Conservation (phyloP, 2,797 vertebrate genomes). For the Sebastes taczanowskii region DNA sequence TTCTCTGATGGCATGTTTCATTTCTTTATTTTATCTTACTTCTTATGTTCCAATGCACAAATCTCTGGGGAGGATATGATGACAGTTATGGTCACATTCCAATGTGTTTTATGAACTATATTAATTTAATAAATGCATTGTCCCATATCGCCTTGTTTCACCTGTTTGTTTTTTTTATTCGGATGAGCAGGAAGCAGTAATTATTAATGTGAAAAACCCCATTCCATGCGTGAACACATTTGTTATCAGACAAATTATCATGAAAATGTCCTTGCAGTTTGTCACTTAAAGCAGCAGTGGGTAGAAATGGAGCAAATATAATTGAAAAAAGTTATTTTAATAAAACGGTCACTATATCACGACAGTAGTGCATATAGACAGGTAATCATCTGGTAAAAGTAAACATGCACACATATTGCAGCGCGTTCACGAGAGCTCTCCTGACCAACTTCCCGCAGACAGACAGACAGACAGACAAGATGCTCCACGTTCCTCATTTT, state of each 20-base stretch:
- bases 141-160: background rate
- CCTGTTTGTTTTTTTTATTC: background rate
- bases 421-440: constrained; percentile 61
- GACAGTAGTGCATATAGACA: too few relatives aligned
- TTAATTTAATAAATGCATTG: constrained; percentile 38
- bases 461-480: background rate
- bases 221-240: background rate
- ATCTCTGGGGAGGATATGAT: background rate
- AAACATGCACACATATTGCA: constrained; percentile 44
- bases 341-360: too few relatives aligned
- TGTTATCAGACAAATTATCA: too few relatives aligned
- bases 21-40: background rate
- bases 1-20: background rate
- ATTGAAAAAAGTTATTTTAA: too few relatives aligned
- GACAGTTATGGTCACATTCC: background rate
- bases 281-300: too few relatives aligned
- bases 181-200: too few relatives aligned
- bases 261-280: too few relatives aligned
- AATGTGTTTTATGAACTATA: constrained; percentile 14
- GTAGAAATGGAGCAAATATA: too few relatives aligned
- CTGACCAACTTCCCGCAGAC: constrained; percentile 47
- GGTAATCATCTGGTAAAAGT: constrained; percentile 16
- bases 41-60: background rate
- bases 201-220: background rate
- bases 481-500: too few relatives aligned